These are phyloP conservation scores for Gallinago undulata DNA, from an alignment of 2,113 vertebrate genomes.

Conservation along the genomic window DNA sequence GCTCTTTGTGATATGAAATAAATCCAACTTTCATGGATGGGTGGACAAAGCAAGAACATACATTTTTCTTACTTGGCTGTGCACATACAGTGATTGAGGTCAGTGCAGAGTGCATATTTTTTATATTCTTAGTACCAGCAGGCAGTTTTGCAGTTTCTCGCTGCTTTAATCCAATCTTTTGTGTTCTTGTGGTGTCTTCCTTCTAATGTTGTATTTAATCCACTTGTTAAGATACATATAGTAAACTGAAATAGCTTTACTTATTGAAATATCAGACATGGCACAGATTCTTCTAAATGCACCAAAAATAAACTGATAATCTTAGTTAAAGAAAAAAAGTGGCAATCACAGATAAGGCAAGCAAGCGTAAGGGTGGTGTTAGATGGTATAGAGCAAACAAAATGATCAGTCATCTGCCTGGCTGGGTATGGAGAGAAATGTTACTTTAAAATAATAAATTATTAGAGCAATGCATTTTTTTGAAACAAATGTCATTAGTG, in stretches of 20 bases:
- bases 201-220: not conserved
- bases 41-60: not conserved
- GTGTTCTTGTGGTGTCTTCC: not conserved
- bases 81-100: not conserved
- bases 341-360: not conserved
- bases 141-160: not conserved
- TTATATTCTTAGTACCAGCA: not conserved
- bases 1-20: not conserved
- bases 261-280: not conserved
- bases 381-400: not conserved
- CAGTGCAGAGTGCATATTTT: not conserved
- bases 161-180: not conserved
- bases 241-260: not conserved
- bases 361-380: not conserved
- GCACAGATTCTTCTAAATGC: not conserved
- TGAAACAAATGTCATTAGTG: not conserved
- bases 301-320: not conserved
- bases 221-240: not conserved
- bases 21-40: not conserved
- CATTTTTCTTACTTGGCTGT: not conserved
- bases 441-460: not conserved
- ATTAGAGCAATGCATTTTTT: not conserved
- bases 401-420: not conserved
- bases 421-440: not conserved
- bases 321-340: not conserved